Base-by-base conservation (phyloP, 2,888 invertebrate species). In the Didymodactylos carnosus region DNA sequence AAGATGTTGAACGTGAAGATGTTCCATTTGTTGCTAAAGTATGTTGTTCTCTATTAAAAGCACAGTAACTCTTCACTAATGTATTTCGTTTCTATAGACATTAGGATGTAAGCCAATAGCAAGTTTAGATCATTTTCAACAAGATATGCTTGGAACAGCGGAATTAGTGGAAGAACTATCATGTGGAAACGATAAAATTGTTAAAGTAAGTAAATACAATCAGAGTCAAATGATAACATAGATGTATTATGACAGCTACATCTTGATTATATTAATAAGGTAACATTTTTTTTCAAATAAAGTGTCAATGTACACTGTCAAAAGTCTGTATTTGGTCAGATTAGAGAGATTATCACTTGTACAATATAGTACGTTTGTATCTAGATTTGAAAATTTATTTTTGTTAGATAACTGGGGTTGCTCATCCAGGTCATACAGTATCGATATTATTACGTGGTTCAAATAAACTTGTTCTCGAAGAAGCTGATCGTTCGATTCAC, bases 1-100 rank as follows among this genome's bases (percentile, higher is more conserved):
- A 94, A 84, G 97, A 99, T 81, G 88, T 99, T 75, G 98, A 99
- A 84, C 88, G 98, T 72, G 97, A 97, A 83, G 97, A 99, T 80
- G 91, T 99, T 78, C 93, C 97, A 80, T 97, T 94, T 84, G 89
- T 98, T 27, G 94, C 94, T 85, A 95, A 94, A 35, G 62, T 62
- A 62, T 19, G 19, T 7, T 27, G 3, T 10, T 13, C 23, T 46
- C 1, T 49, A 16, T 23, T 23, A 13, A 11, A 14, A 23, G 23
- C 7, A 46, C n/a, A 46, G 8, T 46, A 46, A 46, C 11, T 25
- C 14, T 6, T n/a, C 14, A 43, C 14, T 10, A 43, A 43, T 43
- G n/a, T 25, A 3, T 25, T 25, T 49, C 25, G n/a, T 62, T 35
- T 62, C n/a, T n/a, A n/a, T n/a, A 62, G 84, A 86, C 72, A 39